These are phyloP conservation scores for Tethya wilhelma DNA, from an alignment of 37 sponge, comb jelly and placozoan genomes.

Conservation along the genomic window DNA sequence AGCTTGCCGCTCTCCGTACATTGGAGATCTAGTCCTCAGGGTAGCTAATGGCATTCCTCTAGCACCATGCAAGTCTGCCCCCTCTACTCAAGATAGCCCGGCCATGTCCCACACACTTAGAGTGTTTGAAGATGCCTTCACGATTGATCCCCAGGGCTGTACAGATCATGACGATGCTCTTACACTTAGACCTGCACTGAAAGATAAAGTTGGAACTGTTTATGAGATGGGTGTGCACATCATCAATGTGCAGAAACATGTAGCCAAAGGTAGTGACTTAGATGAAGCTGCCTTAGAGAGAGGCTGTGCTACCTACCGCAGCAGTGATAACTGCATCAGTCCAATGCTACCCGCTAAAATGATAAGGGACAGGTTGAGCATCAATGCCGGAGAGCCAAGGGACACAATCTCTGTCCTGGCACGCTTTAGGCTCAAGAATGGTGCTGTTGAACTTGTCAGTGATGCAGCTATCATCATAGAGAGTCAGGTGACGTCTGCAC, in stretches of 20 bases:
- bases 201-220: not conserved
- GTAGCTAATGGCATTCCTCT: not conserved
- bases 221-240: conserved; percentile 53
- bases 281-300: conserved; percentile 22
- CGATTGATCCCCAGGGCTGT: conserved; percentile 31
- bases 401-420: conserved; percentile 16
- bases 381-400: not conserved
- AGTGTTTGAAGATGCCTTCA: conserved; percentile 3
- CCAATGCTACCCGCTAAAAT: conserved; percentile 24
- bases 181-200: not conserved
- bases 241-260: conserved; percentile 11
- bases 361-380: not conserved
- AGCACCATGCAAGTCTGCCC: not conserved
- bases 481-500: not conserved
- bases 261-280: not conserved
- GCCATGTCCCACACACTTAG: too few relatives aligned
- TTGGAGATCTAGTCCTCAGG: not conserved
- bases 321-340: conserved; percentile 12
- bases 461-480: not conserved
- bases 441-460: not conserved
- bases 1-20: not conserved
- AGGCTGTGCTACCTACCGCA: conserved; percentile 31
- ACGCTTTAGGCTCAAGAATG: not conserved
- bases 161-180: conserved; percentile 30
- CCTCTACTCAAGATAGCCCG: not conserved